Percentiles rank a stretch among this genome's conserved stretches.
Evolutionary conservation across 2,888 invertebrate species (phyloP).

Genomic region (Euplexia lucipara): DNA sequence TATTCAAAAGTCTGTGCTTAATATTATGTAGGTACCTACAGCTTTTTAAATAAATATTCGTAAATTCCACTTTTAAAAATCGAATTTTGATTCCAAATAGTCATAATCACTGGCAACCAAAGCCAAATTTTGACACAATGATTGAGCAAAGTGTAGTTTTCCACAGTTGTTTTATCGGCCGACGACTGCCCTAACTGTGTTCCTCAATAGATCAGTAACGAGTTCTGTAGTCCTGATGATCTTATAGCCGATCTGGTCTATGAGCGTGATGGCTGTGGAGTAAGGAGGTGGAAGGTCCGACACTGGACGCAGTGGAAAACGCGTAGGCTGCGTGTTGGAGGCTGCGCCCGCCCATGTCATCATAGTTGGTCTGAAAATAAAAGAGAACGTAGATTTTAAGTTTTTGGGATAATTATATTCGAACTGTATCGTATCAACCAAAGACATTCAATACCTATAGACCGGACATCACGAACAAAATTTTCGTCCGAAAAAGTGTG

Average conservation of each 20-base stretch:
- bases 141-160: conserved; percentile 11
- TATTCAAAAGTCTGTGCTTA: too few species aligned
- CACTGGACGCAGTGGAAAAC: conserved; percentile 78
- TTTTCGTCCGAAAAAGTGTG: too few species aligned
- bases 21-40: too few species aligned
- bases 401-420: neutral
- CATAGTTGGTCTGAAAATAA: conserved; percentile 79
- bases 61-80: conserved; percentile 19
- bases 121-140: conserved; percentile 1
- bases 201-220: conserved; percentile 84
- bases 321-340: conserved; percentile 77
- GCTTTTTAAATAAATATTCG: conserved; percentile 24
- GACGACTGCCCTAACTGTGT: conserved; percentile 87
- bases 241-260: conserved; percentile 88
- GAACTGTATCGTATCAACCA: too few species aligned
- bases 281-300: conserved; percentile 74
- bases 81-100: conserved; percentile 28
- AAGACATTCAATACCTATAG: too few species aligned
- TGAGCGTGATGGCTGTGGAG: conserved; percentile 85
- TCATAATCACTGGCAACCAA: conserved; percentile 17
- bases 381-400: neutral
- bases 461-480: too few species aligned
- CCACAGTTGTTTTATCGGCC: conserved; percentile 70
- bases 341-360: conserved; percentile 75
- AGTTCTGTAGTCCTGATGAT: conserved; percentile 88